Percentiles rank a stretch among this genome's conserved stretches.
phyloP scores from a whole-genome alignment of 2,113 vertebrate genomes.

The Corythornis madagascariensis region DNA sequence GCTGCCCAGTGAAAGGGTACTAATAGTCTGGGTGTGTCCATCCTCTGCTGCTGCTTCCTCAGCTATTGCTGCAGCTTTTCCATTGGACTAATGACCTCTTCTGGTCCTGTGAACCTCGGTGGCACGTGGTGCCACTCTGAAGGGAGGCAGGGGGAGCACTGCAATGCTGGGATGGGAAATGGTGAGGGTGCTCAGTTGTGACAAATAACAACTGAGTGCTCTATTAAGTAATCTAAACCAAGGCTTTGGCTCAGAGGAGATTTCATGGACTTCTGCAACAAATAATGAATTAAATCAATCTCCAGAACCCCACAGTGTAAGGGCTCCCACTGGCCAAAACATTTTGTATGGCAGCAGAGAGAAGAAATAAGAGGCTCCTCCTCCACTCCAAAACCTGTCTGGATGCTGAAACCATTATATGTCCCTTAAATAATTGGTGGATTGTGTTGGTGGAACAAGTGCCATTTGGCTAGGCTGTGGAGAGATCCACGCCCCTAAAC shows the following conservation, averaged over 20 bases:
- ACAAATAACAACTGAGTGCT: not conserved
- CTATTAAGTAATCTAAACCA: not conserved
- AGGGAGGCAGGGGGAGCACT: too few relatives aligned
- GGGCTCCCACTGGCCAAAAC: not conserved
- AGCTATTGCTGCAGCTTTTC: not conserved
- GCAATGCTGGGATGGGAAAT: not conserved
- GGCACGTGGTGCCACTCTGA: not conserved
- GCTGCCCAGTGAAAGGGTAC: not conserved
- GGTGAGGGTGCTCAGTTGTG: not conserved
- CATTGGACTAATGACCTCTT: not conserved
- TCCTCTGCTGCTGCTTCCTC: not conserved
- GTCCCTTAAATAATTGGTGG: not conserved
- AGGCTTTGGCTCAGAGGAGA: not conserved
- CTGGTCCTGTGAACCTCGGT: not conserved
- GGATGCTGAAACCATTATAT: not conserved
- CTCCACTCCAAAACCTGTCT: not conserved
- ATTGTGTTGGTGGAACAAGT: not conserved
- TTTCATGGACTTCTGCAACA: not conserved
- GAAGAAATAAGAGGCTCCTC: not conserved
- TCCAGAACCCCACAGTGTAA: not conserved
- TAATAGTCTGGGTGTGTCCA: not conserved
- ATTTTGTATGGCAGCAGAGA: not conserved
- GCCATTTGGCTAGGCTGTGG: not conserved
- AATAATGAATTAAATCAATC: not conserved
- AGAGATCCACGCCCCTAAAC: not conserved